Conservation (phyloP, 2,888 invertebrate genomes). For the Cheilosia vulpina region DNA sequence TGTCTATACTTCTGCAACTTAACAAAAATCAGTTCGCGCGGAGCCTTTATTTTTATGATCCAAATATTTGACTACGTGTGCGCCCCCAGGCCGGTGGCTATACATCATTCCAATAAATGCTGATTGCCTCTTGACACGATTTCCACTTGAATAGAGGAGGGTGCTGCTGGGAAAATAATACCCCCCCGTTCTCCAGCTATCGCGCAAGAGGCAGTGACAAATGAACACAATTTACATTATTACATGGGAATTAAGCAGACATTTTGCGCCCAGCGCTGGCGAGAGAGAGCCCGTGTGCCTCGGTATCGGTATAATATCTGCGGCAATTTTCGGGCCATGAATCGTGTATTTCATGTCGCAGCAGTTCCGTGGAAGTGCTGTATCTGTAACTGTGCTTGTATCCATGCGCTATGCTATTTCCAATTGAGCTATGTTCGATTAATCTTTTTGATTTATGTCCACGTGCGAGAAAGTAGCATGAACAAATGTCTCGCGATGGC, state of each 20-base stretch:
- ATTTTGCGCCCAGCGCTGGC: constrained; percentile 54
- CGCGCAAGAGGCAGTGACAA: constrained; percentile 74
- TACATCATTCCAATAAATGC: constrained; percentile 68
- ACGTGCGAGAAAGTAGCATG: constrained; percentile 80
- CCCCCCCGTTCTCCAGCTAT: constrained; percentile 49
- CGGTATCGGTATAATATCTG: constrained; percentile 32
- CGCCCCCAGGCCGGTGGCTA: constrained; percentile 61
- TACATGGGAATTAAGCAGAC: constrained; percentile 75
- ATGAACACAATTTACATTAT: constrained; percentile 75
- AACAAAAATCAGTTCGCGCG: constrained; percentile 48
- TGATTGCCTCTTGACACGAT: constrained; percentile 75
- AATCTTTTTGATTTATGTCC: constrained; percentile 83
- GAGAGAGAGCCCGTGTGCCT: constrained; percentile 1
- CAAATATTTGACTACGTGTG: constrained; percentile 73
- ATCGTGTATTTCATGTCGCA: constrained; percentile 75
- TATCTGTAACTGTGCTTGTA: constrained; percentile 34
- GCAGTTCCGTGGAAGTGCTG: constrained; percentile 57
- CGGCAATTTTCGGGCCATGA: constrained; percentile 72
- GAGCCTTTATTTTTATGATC: constrained; percentile 65
- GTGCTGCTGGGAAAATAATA: constrained; percentile 33
- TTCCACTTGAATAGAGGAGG: constrained; percentile 62
- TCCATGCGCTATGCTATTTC: constrained; percentile 75
- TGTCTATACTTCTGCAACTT: neutral
- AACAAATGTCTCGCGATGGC: constrained; percentile 81
- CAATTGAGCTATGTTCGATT: constrained; percentile 83